A percentile compares a stretch with the other conserved stretches of the same genome.
phyloP scores from a whole-genome alignment of 2,113 vertebrate genomes.

The Rhineura floridana region DNA sequence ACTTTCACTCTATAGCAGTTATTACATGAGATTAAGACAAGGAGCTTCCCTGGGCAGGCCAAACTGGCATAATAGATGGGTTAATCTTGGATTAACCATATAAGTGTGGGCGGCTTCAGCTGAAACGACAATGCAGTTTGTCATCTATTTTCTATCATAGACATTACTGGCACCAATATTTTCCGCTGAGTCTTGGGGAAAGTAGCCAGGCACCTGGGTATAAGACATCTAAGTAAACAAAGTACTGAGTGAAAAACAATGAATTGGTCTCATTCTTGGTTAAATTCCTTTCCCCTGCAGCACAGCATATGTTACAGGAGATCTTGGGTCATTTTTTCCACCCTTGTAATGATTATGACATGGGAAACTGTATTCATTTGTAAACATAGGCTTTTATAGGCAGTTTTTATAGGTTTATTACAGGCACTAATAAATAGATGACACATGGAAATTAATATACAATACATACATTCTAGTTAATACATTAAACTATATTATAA shows the following conservation, averaged over 20 bases:
- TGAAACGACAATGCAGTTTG: slow-evolving; percentile 55
- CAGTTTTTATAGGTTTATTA: not conserved
- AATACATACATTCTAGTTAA: not conserved
- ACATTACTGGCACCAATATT: slow-evolving; percentile 23
- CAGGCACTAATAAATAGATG: not conserved
- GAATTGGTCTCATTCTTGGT: not conserved
- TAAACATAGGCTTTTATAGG: not conserved
- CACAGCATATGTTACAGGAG: not conserved
- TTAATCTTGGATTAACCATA: slow-evolving; percentile 68
- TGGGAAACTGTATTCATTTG: too few species aligned
- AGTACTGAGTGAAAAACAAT: slow-evolving; percentile 36
- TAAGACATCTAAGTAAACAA: not conserved
- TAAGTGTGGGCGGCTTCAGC: slow-evolving; percentile 60
- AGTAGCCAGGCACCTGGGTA: slow-evolving; percentile 4
- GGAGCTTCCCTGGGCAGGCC: slow-evolving; percentile 48
- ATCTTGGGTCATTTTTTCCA: not conserved
- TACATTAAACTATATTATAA: not conserved
- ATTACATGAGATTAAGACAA: slow-evolving; percentile 66
- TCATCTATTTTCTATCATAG: slow-evolving; percentile 35
- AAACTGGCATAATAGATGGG: slow-evolving; percentile 52
- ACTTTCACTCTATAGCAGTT: slow-evolving; percentile 39
- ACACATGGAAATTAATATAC: not conserved
- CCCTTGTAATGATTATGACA: not conserved
- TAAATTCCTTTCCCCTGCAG: not conserved
- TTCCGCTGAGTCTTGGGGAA: slow-evolving; percentile 62